Base-by-base conservation (phyloP, 2,888 invertebrate genomes). In the Chirona hameri region DNA sequence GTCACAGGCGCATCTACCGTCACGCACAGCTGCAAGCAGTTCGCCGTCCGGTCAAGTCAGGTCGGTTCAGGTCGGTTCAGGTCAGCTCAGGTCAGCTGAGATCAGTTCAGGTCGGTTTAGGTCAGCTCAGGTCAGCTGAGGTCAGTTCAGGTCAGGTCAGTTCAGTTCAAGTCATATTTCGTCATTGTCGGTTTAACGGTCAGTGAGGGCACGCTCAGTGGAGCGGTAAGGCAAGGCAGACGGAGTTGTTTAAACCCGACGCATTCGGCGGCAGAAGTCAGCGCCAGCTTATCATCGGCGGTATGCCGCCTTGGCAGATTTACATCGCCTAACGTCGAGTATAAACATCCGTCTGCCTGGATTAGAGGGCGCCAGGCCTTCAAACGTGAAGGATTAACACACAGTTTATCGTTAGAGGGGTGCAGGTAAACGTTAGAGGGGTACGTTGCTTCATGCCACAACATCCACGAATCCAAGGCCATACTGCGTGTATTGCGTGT, bases 31-130 rank as follows among this genome's bases (percentile, higher is more conserved):
- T 80, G 76, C 2, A 76, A 76, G 76, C 18, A 46, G 76, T 76
- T 46, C 9, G 76, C 76, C 76, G 76, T 76, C 76, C 0, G 80
- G 80, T 80, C 80, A 80, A n/a, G 80, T 80, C 80, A 52, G 80
- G 80, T 80, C 80, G 24, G 52, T 48, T 80, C 27, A 27, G 27
- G n/a, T n/a, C n/a, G n/a, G n/a, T n/a, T n/a, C n/a, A n/a, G n/a
- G n/a, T n/a, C n/a, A n/a, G n/a, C n/a, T n/a, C n/a, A n/a, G n/a
- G n/a, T n/a, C n/a, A n/a, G n/a, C n/a, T n/a, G n/a, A n/a, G n/a
- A n/a, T n/a, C n/a, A n/a, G n/a, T n/a, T n/a, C n/a, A n/a, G n/a
- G 52, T 52, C 52, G 12, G 52, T 52, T 76, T 46, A 0, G 80
- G 80, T 80, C 80, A 80, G 29, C 27, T 80, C 80, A 52, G 80